Base-by-base conservation (phyloP, 2,113 vertebrate species). In the Pollachius pollachius region DNA sequence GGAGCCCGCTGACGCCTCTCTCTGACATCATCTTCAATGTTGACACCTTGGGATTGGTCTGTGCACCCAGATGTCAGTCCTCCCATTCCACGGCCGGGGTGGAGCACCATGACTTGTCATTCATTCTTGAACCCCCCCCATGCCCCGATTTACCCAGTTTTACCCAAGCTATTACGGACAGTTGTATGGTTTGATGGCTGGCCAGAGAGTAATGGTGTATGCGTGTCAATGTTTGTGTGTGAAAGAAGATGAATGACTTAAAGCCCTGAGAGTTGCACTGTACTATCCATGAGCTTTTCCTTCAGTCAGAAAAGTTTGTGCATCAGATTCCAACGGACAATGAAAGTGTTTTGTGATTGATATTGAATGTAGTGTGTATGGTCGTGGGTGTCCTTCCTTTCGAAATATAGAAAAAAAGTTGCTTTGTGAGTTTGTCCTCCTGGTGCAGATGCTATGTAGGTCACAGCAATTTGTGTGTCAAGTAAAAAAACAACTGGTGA, bases 1-100 rank as follows among this genome's bases (percentile, higher is more conserved):
- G 66, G 69, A 69, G 62, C 65, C 61, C 63, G 67, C 17, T 59
- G 21, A 21, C 74, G 65, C 15, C 8, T 79, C 65, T 59, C 66
- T 65, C 63, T 52, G 7, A 57, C 15, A 64, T 7, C 56, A 70
- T 57, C 27, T 65, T 70, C 52, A 70, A 30, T 63, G 81, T 56
- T 52, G 81, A 76, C 74, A 83, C 79, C 63, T 84, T 62, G 62
- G 52, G 27, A 61, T 17, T 15, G 9, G 21, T 68, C 18, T 56
- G 64, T 37, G 67, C 27, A 67, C 64, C 68, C 69, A 15, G 27
- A 52, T 65, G 57, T 64, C 65, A 71, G 25, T 60, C n/a, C 67
- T 73, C 30, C 54, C 66, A 57, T 61, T 66, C 21, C 59, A 59
- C 21, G 21, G 8, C 41, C 8, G 41, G 41, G 41, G 9, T 48